Base-by-base conservation (phyloP, 2,113 vertebrate genomes). In the Callocephalon fimbriatum region DNA sequence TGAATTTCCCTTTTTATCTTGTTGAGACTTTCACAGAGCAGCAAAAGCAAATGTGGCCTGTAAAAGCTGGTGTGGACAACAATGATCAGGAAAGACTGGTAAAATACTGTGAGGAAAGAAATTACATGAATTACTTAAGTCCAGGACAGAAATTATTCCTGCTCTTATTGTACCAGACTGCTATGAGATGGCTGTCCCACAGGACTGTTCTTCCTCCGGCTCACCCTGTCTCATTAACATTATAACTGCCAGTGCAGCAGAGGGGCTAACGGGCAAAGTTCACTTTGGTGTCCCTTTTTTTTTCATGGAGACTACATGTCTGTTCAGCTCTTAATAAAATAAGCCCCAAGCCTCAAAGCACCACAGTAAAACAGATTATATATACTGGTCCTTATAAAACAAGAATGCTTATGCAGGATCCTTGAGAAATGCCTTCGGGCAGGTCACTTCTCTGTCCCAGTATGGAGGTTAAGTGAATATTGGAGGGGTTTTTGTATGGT, bases 211-310 rank as follows among this genome's bases (percentile, higher is more conserved):
- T 92, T 95, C 94, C 83, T 97, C 93, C 1, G 0, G 58, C 67
- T 95, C 88, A 79, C 91, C 91, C 76, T 95, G 76, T 86, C 93
- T 92, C 72, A 45, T 92, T 97, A 86, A 86, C 26, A 12, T 95
- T 50, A 42, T 66, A 84, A 50, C 54, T 62, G 45, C 0, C 1
- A 74, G 75, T 35, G 50, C 29, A 71, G 63, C 21, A 42, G 71
- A 92, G 71, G 37, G 45, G 53, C 79, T 80, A 83, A 86, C 3
- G 2, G 88, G 63, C 79, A 90, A 67, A 86, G 75, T 86, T 97
- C 79, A 92, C 10, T 54, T 84, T 76, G 5, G 11, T 58, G 75
- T 92, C 83, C 91, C n/a, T 79, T 85, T 88, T 44, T 4, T 76
- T 88, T 89, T 83, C 65, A 50, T 42, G 73, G 88, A 91, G 91